Base-by-base conservation (phyloP, 1,140 invertebrate genomes). In the Saccostrea cuccullata region DNA sequence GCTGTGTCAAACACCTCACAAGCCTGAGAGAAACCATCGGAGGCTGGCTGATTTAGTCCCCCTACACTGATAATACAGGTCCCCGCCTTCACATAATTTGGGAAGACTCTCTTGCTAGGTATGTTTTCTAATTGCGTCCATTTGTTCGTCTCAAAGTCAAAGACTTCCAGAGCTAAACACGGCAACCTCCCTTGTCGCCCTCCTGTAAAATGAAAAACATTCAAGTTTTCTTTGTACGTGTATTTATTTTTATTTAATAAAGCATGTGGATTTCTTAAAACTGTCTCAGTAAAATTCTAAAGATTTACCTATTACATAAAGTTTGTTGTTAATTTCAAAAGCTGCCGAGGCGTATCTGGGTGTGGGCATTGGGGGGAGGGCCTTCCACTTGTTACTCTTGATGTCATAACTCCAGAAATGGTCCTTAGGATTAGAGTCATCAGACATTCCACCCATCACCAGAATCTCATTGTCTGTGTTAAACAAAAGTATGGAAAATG, bases 161-260 rank as follows among this genome's bases (percentile, higher is more conserved):
- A 94, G 30, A 92, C 92, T 89, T 95, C 94, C 90, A 94, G 92
- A 1, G 93, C 92, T 77, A 88, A 83, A 55, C 91, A 91, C 30
- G 94, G 94, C 55, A 93, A 73, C 88, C 94, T 94, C n/a, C 94
- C 94, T 85, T 94, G 92, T 87, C 94, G 90, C 36, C 94, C 94
- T 84, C 94, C 94, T 95, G 89, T 58, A 84, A 91, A 58, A 77
- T 30, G 11, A 13, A 77, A 12, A 20, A 30, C 23, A 30, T 13
- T 55, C 47, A 47, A 83, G 4, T 83, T 5, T 83, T 47, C 40
- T 55, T 47, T 17, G 20, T 17, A 11, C 15, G 4, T 13, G 56
- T 58, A 58, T 2, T 58, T 58, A 2, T 60, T 15, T 60, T 60
- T 60, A 20, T 60, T 47, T 1, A 30, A 23, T 23, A 23, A 82